These are phyloP conservation scores for Fukomys damarensis DNA, from an alignment of 2,113 vertebrate species.

Conservation along the genomic window DNA sequence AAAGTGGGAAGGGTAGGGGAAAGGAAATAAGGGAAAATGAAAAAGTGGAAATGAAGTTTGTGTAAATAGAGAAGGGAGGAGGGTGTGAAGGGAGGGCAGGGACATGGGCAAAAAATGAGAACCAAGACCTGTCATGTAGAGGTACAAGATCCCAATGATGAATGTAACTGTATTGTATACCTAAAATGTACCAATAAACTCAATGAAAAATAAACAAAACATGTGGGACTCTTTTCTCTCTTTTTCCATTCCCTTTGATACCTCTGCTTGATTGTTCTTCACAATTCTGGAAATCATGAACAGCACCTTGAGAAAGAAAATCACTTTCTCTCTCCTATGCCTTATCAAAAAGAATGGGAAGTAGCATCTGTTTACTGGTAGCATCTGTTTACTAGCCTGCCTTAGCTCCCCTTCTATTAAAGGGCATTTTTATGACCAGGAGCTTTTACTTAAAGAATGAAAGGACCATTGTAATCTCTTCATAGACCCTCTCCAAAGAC, in stretches of 20 bases:
- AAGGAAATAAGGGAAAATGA: too few relatives aligned
- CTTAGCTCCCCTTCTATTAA: neutral
- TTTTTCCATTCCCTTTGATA: neutral
- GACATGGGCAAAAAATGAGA: too few relatives aligned
- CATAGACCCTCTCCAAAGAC: neutral
- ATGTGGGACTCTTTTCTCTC: neutral
- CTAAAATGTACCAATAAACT: too few relatives aligned
- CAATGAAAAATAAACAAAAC: too few relatives aligned
- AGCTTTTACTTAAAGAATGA: constrained; percentile 61
- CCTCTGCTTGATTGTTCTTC: neutral
- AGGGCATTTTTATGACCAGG: neutral
- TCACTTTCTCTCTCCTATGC: neutral
- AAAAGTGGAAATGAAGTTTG: too few relatives aligned
- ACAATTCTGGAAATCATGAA: neutral
- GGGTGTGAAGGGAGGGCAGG: too few relatives aligned
- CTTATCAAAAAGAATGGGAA: neutral
- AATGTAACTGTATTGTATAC: too few relatives aligned
- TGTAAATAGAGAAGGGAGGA: too few relatives aligned
- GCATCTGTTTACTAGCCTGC: neutral
- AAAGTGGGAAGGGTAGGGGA: too few relatives aligned
- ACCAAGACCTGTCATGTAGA: too few relatives aligned
- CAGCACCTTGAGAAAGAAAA: neutral
- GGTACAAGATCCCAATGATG: too few relatives aligned
- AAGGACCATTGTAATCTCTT: neutral
- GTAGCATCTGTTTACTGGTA: constrained; percentile 1